Base-by-base conservation (phyloP, 1,140 invertebrate species). In the Eubasilissa regina region DNA sequence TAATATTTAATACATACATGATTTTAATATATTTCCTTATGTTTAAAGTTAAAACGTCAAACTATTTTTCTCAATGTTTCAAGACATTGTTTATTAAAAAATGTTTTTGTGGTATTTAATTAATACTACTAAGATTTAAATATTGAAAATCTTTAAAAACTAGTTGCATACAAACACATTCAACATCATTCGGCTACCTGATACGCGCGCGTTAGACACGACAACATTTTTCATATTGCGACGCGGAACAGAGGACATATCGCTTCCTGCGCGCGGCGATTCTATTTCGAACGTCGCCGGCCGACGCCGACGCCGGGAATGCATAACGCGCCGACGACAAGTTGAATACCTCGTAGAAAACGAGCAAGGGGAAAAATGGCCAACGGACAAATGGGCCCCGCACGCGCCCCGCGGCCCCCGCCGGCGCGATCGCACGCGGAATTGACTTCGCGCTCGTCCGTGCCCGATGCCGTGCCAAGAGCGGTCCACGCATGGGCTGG, bases 331-430 rank as follows among this genome's bases (percentile, higher is more conserved):
- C 56, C 55, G 73, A 60, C 4, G 73, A 73, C 51, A 73, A 73
- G 17, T 73, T 73, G 53, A 73, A 73, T 56, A 53, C 55, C 15
- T 75, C 53, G 21, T 56, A 75, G 53, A 44, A 75, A 56, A 75
- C 72, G 43, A 75, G 44, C 51, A 75, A 58, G 35, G 12, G 21
- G 55, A 75, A 75, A 75, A 56, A 58, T 75, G 70, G 15, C 51
- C 43, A 58, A 58, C 21, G 70, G 73, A 75, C 73, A 75, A 75
- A 75, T 75, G 51, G 58, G 73, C 45, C 58, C 58, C 73, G 58
- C 73, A 44, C 58, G 73, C 58, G 44, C 9, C 60, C 56, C 43
- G 43, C 44, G 13, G 44, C 9, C 1, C 19, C 47, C 35, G 35
- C 13, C 43, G 6, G 17, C 4, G 56, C 17, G 56, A 62, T 47